Percentiles rank a stretch among this genome's conserved stretches.
Conservation (phyloP, 1,140 invertebrate species). For the Drosophila malerkotliana region DNA sequence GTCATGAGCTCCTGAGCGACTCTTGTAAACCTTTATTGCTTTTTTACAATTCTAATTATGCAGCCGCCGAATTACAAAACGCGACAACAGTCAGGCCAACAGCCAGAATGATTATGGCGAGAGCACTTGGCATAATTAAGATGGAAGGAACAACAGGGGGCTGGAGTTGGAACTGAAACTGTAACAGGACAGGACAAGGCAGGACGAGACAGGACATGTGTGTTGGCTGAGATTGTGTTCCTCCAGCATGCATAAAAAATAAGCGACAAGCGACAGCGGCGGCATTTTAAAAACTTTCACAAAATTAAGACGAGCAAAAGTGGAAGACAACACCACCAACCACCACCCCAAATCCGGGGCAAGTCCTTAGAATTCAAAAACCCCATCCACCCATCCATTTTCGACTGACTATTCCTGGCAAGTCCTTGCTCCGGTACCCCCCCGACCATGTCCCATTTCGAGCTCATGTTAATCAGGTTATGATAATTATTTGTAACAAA, state of each 20-base stretch:
- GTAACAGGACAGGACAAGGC: constrained; percentile 1
- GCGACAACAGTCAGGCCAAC: constrained; percentile 28
- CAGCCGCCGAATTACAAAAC: constrained; percentile 71
- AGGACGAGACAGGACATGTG: constrained; percentile 22
- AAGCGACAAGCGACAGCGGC: constrained; percentile 54
- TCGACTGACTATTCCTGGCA: background rate
- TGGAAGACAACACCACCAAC: constrained; percentile 14
- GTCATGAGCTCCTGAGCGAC: background rate
- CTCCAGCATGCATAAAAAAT: constrained; percentile 80
- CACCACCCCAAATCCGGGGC: constrained; percentile 3
- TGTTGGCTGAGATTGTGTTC: constrained; percentile 74
- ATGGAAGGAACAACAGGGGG: constrained; percentile 34
- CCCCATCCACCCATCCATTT: background rate
- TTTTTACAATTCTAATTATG: constrained; percentile 81
- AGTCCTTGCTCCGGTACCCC: background rate
- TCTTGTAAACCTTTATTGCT: background rate
- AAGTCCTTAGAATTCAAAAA: background rate
- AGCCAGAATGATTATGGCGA: constrained; percentile 35
- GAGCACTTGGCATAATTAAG: constrained; percentile 77
- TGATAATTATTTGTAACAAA: constrained; percentile 84
- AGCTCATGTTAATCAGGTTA: constrained; percentile 84
- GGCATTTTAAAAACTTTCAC: constrained; percentile 78
- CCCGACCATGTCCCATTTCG: background rate
- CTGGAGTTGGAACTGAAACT: background rate
- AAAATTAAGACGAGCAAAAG: constrained; percentile 66